Evolutionary conservation across 2,888 invertebrate genomes (phyloP).

Genomic region (Eupithecia dodoneata): DNA sequence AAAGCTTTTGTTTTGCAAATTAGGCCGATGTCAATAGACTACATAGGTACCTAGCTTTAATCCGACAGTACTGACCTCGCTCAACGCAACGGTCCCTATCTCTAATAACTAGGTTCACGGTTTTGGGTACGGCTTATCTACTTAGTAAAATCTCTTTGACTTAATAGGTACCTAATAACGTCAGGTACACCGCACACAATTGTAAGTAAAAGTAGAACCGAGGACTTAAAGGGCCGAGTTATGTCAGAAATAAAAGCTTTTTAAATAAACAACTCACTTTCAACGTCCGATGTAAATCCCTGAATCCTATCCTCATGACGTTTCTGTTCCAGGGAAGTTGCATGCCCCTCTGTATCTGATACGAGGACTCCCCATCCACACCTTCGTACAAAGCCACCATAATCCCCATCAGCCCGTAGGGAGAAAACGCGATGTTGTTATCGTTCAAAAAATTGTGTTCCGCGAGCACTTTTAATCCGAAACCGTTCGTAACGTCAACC

Average conservation of each 20-base stretch:
- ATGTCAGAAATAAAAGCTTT: background rate
- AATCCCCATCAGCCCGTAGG: slow-evolving; percentile 92
- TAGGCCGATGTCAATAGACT: slow-evolving; percentile 16
- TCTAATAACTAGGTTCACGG: slow-evolving; percentile 7
- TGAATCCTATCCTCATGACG: slow-evolving; percentile 89
- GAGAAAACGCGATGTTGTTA: slow-evolving; percentile 93
- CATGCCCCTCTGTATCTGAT: slow-evolving; percentile 88
- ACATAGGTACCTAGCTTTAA: slow-evolving; percentile 3
- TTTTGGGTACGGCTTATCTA: background rate
- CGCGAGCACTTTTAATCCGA: slow-evolving; percentile 87
- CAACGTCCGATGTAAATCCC: slow-evolving; percentile 92
- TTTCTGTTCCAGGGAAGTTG: slow-evolving; percentile 89
- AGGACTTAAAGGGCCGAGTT: background rate
- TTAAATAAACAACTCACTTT: slow-evolving; percentile 84
- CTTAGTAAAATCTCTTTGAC: too few species aligned
- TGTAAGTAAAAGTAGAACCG: background rate
- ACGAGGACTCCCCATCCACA: slow-evolving; percentile 88
- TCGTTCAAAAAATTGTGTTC: slow-evolving; percentile 89
- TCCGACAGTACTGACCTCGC: slow-evolving; percentile 20
- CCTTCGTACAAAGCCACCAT: slow-evolving; percentile 92
- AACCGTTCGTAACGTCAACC: slow-evolving; percentile 91
- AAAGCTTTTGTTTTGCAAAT: slow-evolving; percentile 41
- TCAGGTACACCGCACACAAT: background rate
- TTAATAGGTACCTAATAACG: background rate
- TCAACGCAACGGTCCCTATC: background rate